phyloP scores from a whole-genome alignment of 2,113 vertebrate species.

The Hippocampus mohnikei region DNA sequence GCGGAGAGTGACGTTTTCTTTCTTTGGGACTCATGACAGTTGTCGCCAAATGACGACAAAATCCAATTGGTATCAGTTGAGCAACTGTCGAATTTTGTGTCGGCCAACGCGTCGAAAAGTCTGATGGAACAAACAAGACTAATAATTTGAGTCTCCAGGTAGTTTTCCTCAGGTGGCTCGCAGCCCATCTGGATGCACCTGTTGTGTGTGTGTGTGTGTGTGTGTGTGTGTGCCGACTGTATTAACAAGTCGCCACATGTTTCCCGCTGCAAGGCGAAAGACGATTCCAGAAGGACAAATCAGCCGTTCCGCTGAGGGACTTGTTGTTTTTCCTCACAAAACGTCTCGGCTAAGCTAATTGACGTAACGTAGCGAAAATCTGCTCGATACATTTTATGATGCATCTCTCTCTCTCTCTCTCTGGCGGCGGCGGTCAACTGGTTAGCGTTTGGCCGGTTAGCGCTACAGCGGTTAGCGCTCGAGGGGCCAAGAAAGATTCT shows the following conservation, averaged over 20 bases:
- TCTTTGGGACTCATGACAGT: too few relatives aligned
- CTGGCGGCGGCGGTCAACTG: too few relatives aligned
- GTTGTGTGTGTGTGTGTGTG: background rate
- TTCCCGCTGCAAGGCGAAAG: slow-evolving; percentile 50
- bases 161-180: slow-evolving; percentile 28
- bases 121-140: background rate
- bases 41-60: too few relatives aligned
- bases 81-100: background rate
- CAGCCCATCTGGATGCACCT: slow-evolving; percentile 44
- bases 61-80: too few relatives aligned
- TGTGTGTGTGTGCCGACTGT: slow-evolving; percentile 9
- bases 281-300: slow-evolving; percentile 48
- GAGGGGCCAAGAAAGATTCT: too few relatives aligned
- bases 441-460: too few relatives aligned
- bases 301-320: slow-evolving; percentile 8
- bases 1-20: slow-evolving; percentile 26
- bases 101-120: background rate
- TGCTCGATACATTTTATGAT: too few relatives aligned
- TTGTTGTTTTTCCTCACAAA: background rate
- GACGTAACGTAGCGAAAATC: background rate
- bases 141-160: background rate
- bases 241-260: slow-evolving; percentile 69
- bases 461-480: too few relatives aligned
- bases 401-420: too few relatives aligned
- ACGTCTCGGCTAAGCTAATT: background rate